Evolutionary conservation across 2,888 invertebrate species (phyloP), one percentile per base, ranked within the genome.

Genomic region (Synanthedon tipuliformis): DNA sequence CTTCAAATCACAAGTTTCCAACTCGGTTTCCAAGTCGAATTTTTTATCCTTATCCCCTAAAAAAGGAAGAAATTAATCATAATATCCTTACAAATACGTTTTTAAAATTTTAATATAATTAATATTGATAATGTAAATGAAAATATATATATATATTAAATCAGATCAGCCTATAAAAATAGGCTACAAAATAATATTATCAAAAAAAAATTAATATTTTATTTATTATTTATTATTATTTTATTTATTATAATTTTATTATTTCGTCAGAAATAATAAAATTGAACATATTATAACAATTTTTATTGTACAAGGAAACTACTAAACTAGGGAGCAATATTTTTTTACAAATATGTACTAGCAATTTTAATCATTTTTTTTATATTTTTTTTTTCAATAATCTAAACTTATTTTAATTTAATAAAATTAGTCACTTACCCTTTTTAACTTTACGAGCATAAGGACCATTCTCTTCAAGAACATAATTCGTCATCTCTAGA

Each of bases 381-480:
- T 23, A 5, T 5, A 5, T 5, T 23, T 23, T 23, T 5, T 23
- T 23, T 23, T 23, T 0, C 45, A 45, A 1, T n/a, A 45, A n/a
- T 45, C 52, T 23, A 27, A 41, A 12, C 16, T 11, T 13, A 27
- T 16, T 41, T 40, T 50, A 41, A 49, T 45, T n/a, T 45, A 45
- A 45, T 34, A 7, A 10, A 34, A 10, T 10, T 10, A 10, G 7
- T 12, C 18, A 50, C 51, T 74, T 83, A 69, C 90, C 90, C 75
- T 90, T 91, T 63, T 89, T 90, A 1, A 93, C 81, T 76, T 89
- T 92, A 49, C 93, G 87, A 1, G 92, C 88, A 64, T 86, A 92
- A 10, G 87, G 89, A 8, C 88, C 85, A 59, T 88, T 86, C 70
- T 88, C 87, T 70, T 88, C 88, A 55, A 88, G 60, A 27, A 87